phyloP scores from a whole-genome alignment of 2,113 vertebrate genomes.

The Cyphomyrus discorhynchus region DNA sequence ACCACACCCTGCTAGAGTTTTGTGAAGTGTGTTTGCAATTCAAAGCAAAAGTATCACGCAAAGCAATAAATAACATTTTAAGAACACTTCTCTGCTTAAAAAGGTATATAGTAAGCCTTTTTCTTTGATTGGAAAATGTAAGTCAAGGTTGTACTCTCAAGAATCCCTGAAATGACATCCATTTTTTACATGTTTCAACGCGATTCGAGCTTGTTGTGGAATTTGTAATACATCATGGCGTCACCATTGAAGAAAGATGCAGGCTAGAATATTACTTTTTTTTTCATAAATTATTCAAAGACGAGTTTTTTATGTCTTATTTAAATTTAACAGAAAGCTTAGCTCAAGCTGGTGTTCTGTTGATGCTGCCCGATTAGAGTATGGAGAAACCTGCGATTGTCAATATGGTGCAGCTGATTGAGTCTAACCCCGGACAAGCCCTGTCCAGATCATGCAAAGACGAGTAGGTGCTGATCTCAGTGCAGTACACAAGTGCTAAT shows the following conservation, averaged over 20 bases:
- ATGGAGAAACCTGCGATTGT: not conserved
- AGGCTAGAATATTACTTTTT: not conserved
- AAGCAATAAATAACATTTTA: not conserved
- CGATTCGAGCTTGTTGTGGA: not conserved
- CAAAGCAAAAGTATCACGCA: not conserved
- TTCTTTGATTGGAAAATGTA: not conserved
- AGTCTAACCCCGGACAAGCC: not conserved
- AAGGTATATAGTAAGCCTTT: not conserved
- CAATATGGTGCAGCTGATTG: not conserved
- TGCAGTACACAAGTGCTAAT: not conserved
- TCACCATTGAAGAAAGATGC: not conserved
- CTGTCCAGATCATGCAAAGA: not conserved
- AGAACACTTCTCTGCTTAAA: not conserved
- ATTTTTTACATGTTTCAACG: not conserved
- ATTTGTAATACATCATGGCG: not conserved
- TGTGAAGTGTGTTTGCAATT: not conserved
- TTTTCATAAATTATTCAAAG: constrained; percentile 1
- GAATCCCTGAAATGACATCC: not conserved
- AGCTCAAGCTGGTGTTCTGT: not conserved
- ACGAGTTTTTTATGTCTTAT: not conserved
- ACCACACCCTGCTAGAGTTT: not conserved
- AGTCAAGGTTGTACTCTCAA: not conserved
- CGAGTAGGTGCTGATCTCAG: not conserved
- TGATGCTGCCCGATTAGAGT: not conserved
- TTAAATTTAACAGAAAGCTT: not conserved